These are phyloP conservation scores for Lepus townsendii DNA, from an alignment of 2,797 vertebrate genomes.

Conservation along the genomic window DNA sequence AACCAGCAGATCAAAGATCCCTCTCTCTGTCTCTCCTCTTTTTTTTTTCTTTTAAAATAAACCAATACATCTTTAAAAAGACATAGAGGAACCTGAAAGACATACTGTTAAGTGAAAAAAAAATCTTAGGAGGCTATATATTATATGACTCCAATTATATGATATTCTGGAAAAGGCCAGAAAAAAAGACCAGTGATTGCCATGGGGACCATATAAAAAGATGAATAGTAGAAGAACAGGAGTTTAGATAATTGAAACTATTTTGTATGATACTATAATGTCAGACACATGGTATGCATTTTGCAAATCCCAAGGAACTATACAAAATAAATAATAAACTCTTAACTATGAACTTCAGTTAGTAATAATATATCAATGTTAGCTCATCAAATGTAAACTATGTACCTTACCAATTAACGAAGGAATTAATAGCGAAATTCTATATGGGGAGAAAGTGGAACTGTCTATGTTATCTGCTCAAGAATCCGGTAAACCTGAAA, in stretches of 20 bases:
- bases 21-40: too few species aligned
- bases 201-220: not conserved
- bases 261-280: not conserved
- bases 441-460: not conserved
- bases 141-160: not conserved
- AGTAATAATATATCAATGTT: not conserved
- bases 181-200: not conserved
- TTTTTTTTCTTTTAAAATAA: too few species aligned
- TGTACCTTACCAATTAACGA: not conserved
- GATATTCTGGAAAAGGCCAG: not conserved
- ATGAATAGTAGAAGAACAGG: not conserved
- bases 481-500: not conserved
- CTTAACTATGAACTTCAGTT: not conserved
- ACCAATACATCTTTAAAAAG: too few species aligned
- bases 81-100: not conserved
- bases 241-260: not conserved
- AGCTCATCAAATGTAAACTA: not conserved
- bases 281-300: not conserved
- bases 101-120: not conserved
- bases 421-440: not conserved
- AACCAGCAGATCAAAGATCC: too few species aligned
- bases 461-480: not conserved
- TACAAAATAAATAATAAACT: not conserved
- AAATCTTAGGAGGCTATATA: not conserved
- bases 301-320: not conserved